Evolutionary conservation across 2,113 vertebrate genomes (phyloP).

Genomic region (Coturnix japonica): DNA sequence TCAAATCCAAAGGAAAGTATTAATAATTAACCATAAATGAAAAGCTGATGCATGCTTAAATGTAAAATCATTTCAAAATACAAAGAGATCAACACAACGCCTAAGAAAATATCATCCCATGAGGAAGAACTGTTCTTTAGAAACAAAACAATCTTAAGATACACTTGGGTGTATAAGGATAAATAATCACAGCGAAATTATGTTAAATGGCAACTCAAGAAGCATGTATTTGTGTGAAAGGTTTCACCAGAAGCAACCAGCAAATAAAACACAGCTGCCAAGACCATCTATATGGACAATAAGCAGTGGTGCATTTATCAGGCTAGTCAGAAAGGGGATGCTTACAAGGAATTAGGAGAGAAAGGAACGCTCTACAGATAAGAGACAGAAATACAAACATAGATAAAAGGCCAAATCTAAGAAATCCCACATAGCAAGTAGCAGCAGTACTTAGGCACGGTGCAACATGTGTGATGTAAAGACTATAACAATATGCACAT

Average conservation of each 20-base stretch:
- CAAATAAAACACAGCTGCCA: background rate
- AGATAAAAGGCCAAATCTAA: slow-evolving; percentile 17
- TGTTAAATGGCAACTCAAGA: background rate
- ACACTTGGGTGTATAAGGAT: background rate
- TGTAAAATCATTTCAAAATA: background rate
- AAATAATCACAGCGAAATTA: background rate
- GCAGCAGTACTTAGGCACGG: background rate
- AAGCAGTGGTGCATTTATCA: background rate
- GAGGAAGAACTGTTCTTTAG: background rate
- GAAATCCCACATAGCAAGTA: background rate
- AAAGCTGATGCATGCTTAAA: background rate
- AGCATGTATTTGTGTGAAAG: background rate
- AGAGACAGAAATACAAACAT: background rate
- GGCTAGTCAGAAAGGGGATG: background rate
- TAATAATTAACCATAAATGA: background rate
- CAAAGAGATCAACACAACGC: background rate
- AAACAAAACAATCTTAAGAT: background rate
- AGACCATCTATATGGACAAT: background rate
- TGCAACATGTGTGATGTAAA: background rate
- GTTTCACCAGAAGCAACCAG: background rate
- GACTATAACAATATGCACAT: background rate
- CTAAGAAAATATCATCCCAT: background rate
- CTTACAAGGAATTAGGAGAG: background rate
- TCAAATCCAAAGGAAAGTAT: background rate
- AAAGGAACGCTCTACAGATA: background rate